Conservation (phyloP, 2,888 invertebrate species). For the Dorcus parallelipipedus region DNA sequence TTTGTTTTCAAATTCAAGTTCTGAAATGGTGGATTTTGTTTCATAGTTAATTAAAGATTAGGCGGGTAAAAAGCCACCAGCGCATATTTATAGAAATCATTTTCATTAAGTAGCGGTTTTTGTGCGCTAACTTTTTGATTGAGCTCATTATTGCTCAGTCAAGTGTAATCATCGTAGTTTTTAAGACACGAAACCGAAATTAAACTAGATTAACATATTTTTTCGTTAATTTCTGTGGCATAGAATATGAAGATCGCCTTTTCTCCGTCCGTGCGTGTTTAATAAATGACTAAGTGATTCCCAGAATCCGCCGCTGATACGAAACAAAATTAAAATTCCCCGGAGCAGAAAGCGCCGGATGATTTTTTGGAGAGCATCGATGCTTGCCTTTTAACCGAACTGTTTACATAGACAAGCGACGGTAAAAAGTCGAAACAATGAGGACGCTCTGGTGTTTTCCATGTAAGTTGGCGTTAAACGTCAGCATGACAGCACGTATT, state of each 20-base stretch:
- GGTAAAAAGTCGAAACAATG: not conserved
- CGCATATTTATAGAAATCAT: not conserved
- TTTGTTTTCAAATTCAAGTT: no score
- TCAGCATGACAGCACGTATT: slow-evolving; percentile 24
- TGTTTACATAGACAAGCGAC: no score
- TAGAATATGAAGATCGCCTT: not conserved
- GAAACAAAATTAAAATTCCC: no score
- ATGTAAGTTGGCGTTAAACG: slow-evolving; percentile 20
- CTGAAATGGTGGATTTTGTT: not conserved
- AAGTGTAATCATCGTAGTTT: not conserved
- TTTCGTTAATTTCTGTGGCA: not conserved
- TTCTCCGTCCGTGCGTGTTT: not conserved
- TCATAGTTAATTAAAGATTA: slow-evolving; percentile 1
- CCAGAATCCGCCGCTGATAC: no score
- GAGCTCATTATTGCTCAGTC: slow-evolving; percentile 6
- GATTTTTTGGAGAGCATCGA: no score
- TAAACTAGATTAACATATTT: not conserved
- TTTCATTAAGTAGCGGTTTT: slow-evolving; percentile 4
- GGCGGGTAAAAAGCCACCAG: not conserved
- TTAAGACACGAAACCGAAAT: not conserved
- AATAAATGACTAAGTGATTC: no score
- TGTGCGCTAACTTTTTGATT: slow-evolving; percentile 1
- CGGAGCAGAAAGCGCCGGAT: no score
- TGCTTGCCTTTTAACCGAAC: no score
- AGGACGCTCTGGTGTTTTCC: slow-evolving; percentile 8